Base-by-base conservation (phyloP, 2,797 vertebrate species). In the Takifugu ocellatus region DNA sequence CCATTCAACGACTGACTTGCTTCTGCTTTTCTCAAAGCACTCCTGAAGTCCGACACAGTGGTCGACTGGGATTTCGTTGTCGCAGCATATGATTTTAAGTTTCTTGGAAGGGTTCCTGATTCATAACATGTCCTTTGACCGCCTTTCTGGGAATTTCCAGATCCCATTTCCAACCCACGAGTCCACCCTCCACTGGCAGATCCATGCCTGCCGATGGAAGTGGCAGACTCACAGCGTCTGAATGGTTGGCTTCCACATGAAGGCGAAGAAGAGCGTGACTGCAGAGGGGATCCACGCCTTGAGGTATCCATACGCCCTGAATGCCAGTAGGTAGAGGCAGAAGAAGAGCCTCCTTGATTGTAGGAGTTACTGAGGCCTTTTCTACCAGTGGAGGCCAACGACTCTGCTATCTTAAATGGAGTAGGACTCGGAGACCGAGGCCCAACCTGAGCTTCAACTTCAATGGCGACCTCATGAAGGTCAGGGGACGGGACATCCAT, bases 401-500 rank as follows among this genome's bases (percentile, higher is more conserved):
- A 90, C 74, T 92, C 92, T 0, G 91, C 91, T 21, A 92, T 90
- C 77, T 89, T 92, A 72, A 92, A 92, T 26, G 91, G 91, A 27
- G 91, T 92, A 12, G 92, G 90, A 70, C 91, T 92, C 0, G 86
- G 89, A 48, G 91, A 90, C 17, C 91, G 86, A 12, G 91, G 84
- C 5, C 90, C 91, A 0, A 90, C 88, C 47, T 87, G 92, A 5
- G 89, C 90, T 59, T 92, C 89, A 0, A 91, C 88, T 21, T 90
- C 90, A 5, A 90, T 63, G 0, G 84, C 87, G 49, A 87, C 72
- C 9, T 90, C 88, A 50, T 89, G 82, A 2, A 85, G 72, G 27
- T 88, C 83, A n/a, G 85, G 86, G 43, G 84, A 82, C n/a, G 29
- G 66, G 39, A 74, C 70, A 33, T 75, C 84, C 21, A 49, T 53